A percentile compares a stretch with the other conserved stretches of the same genome.
Conservation (phyloP, 2,113 vertebrate genomes). For the Harpagus bidentatus region DNA sequence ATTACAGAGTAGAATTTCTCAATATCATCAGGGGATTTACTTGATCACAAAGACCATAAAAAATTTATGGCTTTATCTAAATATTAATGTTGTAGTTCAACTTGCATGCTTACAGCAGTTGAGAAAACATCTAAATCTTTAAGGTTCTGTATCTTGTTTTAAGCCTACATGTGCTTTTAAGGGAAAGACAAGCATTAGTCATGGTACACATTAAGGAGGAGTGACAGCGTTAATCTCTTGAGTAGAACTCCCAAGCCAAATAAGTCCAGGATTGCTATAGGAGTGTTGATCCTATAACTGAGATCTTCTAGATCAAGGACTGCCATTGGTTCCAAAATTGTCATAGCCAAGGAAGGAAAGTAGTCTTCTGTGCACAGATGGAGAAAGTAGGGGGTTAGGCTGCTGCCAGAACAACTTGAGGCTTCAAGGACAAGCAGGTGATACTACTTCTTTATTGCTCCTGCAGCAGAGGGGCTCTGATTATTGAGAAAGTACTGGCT, state of each 20-base stretch:
- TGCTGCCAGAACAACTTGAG: not conserved
- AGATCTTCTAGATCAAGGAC: not conserved
- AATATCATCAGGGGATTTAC: not conserved
- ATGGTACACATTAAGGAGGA: not conserved
- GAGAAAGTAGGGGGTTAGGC: not conserved
- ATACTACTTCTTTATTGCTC: not conserved
- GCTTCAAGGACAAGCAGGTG: not conserved
- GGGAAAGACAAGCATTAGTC: not conserved
- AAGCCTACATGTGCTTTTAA: not conserved
- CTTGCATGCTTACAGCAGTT: not conserved
- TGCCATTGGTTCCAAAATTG: not conserved
- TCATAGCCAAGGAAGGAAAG: not conserved
- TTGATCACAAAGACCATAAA: not conserved
- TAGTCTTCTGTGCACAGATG: not conserved
- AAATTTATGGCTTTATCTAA: not conserved
- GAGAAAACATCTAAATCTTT: not conserved
- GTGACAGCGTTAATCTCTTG: not conserved
- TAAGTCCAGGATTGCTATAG: not conserved
- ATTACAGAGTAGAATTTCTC: not conserved
- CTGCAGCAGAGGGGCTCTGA: not conserved
- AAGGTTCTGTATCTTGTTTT: not conserved
- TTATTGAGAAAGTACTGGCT: not conserved
- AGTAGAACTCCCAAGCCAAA: not conserved
- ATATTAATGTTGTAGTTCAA: not conserved
- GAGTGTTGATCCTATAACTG: not conserved